Evolutionary conservation across 2,888 invertebrate species (phyloP), one percentile per base, ranked within the genome.

Genomic region (Ellobium chinense): DNA sequence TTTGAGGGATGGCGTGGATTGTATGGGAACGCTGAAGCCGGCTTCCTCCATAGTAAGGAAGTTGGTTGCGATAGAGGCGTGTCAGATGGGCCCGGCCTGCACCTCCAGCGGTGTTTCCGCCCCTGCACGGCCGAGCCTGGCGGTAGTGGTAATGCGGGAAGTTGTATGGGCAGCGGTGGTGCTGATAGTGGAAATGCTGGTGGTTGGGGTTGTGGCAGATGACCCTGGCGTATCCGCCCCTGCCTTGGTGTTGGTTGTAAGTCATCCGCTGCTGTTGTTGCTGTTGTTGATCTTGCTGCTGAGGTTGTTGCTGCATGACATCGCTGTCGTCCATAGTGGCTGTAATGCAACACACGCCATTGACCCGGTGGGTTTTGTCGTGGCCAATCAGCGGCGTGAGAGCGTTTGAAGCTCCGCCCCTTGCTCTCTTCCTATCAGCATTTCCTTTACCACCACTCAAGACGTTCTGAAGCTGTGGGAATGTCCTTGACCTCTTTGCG

Each of bases 1-100:
- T 62, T 34, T 60, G 24, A 18, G 72, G 79, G 34, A 79, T 79
- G 21, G 69, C 72, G 24, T 79, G 79, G 34, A 79, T 79, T 29
- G 72, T 73, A 65, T 72, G 79, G 12, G 79, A 79, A 7, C 73
- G 37, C 12, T 65, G 65, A 2, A 79, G 66, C 18, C 34, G 31
- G 2, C 69, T 54, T 12, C 39, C 21, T 12, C 36, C 34, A 36
- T 46, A 18, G 58, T 29, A 31, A 18, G 24, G 21, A 12, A 24
- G 21, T 29, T 63, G 74, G 7, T 46, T 39, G 31, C 46, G 46
- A 34, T 24, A 21, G 9, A n/a, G 62, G 5, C 37, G 24, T 9
- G 39, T n/a, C 3, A 54, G 29, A n/a, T 76, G 65, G 4, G 27
- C 29, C 7, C 65, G 27, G 65, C 46, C 46, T 7, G 9, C 18